Base-by-base conservation (phyloP, 2,888 invertebrate genomes). In the Cacoxenus indagator region DNA sequence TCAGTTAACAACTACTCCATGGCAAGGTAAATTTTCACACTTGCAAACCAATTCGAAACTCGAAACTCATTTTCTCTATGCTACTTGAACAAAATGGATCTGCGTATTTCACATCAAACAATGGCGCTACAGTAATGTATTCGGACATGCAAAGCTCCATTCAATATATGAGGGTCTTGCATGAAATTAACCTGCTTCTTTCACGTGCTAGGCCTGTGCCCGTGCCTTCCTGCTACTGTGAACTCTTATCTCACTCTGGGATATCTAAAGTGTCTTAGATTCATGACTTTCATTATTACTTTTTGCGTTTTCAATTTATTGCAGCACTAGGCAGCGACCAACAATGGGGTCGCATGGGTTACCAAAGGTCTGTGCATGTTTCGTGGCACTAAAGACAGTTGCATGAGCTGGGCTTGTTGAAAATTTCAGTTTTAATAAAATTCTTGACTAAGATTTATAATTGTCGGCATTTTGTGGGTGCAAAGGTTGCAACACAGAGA, bases 181-280 rank as follows among this genome's bases (percentile, higher is more conserved):
- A 81, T 84, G 77, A 80, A 78, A 85, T 85, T 85, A 85, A 85
- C 85, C 85, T 75, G 82, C 73, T 78, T 80, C 73, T 75, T 70
- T 70, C 69, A 67, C 69, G 48, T 67, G 64, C 57, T 48, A 24
- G 31, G 19, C 24, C n/a, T 17, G 48, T 48, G 17, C 48, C 46
- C 46, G 14, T 46, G 37, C 17, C 45, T n/a, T 8, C 27, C 19
- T 43, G 37, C 61, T 45, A 14, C 61, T 14, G n/a, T 22, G 61
- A 62, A 43, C 43, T 62, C 43, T 64, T 64, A 57, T 67, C 65
- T 70, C 51, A n/a, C 59, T 27, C 65, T 51, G 26, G n/a, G 59
- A 59, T 59, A 59, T 31, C 31, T 59, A n/a, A 65, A 26, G 37
- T 57, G 67, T 29, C 19, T 51, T 64, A 65, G 55, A 51, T 64